phyloP scores from a whole-genome alignment of 1,140 invertebrate species.

The Musca domestica region DNA sequence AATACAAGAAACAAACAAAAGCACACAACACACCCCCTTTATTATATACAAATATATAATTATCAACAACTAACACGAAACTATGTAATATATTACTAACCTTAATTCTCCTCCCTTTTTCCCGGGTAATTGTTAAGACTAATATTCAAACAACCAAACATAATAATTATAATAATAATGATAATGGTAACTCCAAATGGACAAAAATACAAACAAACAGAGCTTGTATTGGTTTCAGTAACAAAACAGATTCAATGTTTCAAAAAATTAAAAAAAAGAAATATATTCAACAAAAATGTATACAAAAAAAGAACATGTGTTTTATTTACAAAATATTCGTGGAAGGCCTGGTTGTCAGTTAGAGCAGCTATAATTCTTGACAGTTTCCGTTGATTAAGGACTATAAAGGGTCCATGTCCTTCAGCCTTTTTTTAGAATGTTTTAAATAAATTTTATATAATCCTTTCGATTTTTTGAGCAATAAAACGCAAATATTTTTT shows the following conservation, averaged over 20 bases:
- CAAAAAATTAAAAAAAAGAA: constrained; percentile 8
- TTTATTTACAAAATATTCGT: background rate
- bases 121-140: constrained; percentile 5
- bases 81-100: constrained; percentile 19
- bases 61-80: constrained; percentile 2
- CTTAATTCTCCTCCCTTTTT: background rate
- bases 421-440: no score
- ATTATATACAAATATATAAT: background rate
- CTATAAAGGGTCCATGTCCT: no score
- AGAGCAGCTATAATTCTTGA: no score
- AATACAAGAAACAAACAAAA: no score
- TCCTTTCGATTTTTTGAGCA: no score
- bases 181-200: constrained; percentile 9
- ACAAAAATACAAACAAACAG: background rate
- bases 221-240: constrained; percentile 20
- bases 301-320: background rate
- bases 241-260: background rate
- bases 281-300: constrained; percentile 16
- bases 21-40: background rate
- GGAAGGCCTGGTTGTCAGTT: no score
- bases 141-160: background rate
- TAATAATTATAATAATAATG: no score
- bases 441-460: no score
- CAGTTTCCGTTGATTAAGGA: no score
- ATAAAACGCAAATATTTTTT: no score